Evolutionary conservation across 2,888 invertebrate species (phyloP).

Genomic region (Acleris cristana): DNA sequence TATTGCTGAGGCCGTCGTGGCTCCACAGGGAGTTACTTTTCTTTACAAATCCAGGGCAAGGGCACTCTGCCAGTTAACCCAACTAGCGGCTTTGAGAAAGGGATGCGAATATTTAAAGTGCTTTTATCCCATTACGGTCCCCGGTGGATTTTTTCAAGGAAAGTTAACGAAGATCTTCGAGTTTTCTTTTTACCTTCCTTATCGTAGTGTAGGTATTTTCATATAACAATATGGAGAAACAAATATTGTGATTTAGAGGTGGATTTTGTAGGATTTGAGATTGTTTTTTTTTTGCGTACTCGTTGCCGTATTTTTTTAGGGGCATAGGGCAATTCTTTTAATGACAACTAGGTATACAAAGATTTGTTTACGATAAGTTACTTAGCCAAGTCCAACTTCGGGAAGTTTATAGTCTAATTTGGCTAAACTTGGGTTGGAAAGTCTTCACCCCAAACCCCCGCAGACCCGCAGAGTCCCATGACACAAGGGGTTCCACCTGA

Average conservation of each 20-base stretch:
- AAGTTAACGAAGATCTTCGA: constrained; percentile 41
- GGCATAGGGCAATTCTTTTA: neutral
- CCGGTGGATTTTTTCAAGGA: constrained; percentile 44
- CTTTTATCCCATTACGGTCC: constrained; percentile 48
- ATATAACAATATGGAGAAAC: neutral
- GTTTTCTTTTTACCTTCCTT: constrained; percentile 4
- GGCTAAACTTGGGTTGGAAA: too few species aligned
- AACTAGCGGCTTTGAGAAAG: constrained; percentile 28
- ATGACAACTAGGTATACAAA: too few species aligned
- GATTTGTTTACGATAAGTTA: too few species aligned
- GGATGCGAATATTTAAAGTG: constrained; percentile 39
- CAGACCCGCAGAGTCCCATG: too few species aligned
- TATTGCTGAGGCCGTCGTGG: neutral
- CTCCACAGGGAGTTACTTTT: constrained; percentile 6
- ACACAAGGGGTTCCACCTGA: too few species aligned
- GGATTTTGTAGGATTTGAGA: constrained; percentile 22
- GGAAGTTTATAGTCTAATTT: too few species aligned
- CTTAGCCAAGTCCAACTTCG: too few species aligned
- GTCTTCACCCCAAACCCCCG: too few species aligned
- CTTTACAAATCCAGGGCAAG: neutral
- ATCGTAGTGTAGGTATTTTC: neutral
- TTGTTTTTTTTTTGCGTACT: neutral
- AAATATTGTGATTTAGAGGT: constrained; percentile 19
- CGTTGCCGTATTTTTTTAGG: neutral
- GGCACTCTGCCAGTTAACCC: constrained; percentile 4